Evolutionary conservation across 2,797 vertebrate genomes (phyloP), one percentile per base, ranked within the genome.

Genomic region (Staurois parvus): DNA sequence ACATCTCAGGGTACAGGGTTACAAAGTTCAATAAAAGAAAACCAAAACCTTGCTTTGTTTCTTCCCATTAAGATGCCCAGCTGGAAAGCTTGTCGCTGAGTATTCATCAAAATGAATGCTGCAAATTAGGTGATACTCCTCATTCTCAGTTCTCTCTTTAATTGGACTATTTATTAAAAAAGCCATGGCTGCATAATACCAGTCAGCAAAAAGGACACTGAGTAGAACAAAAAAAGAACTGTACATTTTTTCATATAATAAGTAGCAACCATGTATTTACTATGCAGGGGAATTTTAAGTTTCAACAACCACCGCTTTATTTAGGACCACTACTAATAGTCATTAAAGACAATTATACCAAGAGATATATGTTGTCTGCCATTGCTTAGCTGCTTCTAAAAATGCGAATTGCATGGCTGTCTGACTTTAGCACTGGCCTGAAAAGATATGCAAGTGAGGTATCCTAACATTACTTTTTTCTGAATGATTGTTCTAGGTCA

Each of bases 111-210:
- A 45, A 68, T n/a, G 17, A 79, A 68, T 68, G 64, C 28, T 45
- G 40, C 37, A 48, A 66, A 69, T 68, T 21, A 69, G 64, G 64
- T 32, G 64, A 79, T 52, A 48, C 17, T 48, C 59, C 52, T 62
- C 62, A 29, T 78, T 42, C 64, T 67, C 34, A 67, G 76, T 66
- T 79, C 77, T 69, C 26, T 10, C 17, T 30, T n/a, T 78, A 67
- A 78, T 78, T 78, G 37, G 66, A 48, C 78, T 52, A 80, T 80
- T 52, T 72, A 72, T 81, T 59, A 72, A 37, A 32, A 9, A 69
- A 29, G 37, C 34, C 66, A 26, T 52, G 48, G 62, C 40, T 67
- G 64, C 42, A 48, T 48, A 79, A 45, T 79, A 68, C 28, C 40
- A 68, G 28, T 52, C 37, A 69, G 64, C 8, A 24, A 32, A 40